phyloP scores from a whole-genome alignment of 2,888 invertebrate genomes.

The Ligdia adustata region DNA sequence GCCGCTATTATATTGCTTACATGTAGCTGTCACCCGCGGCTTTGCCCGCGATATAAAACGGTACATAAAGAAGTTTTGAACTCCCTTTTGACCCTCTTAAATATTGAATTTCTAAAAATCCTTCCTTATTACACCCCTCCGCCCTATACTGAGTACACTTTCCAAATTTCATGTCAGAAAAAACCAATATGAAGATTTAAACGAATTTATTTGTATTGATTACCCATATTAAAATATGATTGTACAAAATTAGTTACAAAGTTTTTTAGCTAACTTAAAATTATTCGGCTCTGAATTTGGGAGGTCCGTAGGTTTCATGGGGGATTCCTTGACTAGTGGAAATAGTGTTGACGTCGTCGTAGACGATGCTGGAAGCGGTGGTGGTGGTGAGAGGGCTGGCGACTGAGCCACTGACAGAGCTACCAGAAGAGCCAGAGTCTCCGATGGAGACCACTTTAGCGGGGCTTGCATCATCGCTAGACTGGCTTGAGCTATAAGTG shows the following conservation, averaged over 20 bases:
- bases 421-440: conserved; percentile 20
- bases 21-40: too few species aligned
- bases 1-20: too few species aligned
- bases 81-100: too few species aligned
- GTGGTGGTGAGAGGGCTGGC: conserved; percentile 36
- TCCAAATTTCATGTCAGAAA: neutral
- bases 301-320: conserved; percentile 71
- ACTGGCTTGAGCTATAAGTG: conserved; percentile 3
- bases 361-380: conserved; percentile 31
- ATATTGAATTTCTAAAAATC: too few species aligned
- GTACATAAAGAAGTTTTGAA: too few species aligned
- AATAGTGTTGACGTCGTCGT: conserved; percentile 47
- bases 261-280: too few species aligned
- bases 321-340: conserved; percentile 73
- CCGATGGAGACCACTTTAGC: neutral
- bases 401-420: conserved; percentile 23
- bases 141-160: too few species aligned
- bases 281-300: conserved; percentile 59
- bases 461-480: neutral
- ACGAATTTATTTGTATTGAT: conserved; percentile 28
- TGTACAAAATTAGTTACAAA: conserved; percentile 10
- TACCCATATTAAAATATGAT: conserved; percentile 2
- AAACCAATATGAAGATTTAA: conserved; percentile 2
- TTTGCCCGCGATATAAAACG: too few species aligned
- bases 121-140: too few species aligned